Conservation (phyloP, 2,888 invertebrate genomes). For the Abrostola tripartita region DNA sequence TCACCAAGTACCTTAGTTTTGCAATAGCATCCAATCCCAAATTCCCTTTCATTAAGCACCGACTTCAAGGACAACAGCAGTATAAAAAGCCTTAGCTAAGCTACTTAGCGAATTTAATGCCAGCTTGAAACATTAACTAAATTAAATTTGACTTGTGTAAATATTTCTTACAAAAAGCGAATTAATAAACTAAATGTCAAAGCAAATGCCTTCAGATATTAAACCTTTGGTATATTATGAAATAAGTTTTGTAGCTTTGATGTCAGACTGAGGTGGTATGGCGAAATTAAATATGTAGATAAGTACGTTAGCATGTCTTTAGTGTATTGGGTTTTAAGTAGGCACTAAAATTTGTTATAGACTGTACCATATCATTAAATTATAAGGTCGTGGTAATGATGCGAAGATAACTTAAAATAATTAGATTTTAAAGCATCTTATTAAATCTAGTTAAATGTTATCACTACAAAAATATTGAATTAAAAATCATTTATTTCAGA, state of each 20-base stretch:
- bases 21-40: conserved; percentile 13
- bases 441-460: too few relatives aligned
- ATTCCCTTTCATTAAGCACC: conserved; percentile 38
- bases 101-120: conserved; percentile 32
- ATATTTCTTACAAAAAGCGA: conserved; percentile 49
- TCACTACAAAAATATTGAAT: too few relatives aligned
- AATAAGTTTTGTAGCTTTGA: conserved; percentile 42
- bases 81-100: conserved; percentile 36
- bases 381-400: too few relatives aligned
- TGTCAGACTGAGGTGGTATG: conserved; percentile 32
- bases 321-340: background rate
- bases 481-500: too few relatives aligned
- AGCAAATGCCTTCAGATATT: conserved; percentile 37
- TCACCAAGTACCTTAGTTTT: conserved; percentile 9
- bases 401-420: too few relatives aligned
- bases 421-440: too few relatives aligned
- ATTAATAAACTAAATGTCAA: conserved; percentile 54
- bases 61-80: conserved; percentile 30
- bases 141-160: conserved; percentile 47
- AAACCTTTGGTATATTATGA: conserved; percentile 42
- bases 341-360: background rate
- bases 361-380: too few relatives aligned
- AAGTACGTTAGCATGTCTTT: background rate
- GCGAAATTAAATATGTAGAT: conserved; percentile 28
- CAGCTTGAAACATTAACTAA: conserved; percentile 33